Conservation (phyloP, 1,140 invertebrate species). For the Choristoneura fumiferana region DNA sequence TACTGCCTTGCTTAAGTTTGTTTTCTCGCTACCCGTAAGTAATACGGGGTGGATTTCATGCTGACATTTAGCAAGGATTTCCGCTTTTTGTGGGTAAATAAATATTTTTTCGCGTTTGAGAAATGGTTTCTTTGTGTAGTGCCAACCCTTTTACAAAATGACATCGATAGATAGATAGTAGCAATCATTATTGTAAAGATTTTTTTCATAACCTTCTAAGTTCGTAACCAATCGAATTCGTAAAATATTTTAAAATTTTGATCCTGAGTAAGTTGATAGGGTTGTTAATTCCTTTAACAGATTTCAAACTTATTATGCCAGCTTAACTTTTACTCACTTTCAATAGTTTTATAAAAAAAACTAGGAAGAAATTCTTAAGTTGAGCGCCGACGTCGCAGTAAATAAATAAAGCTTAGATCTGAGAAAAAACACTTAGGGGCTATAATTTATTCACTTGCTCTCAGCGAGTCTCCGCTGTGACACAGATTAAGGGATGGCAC, state of each 20-base stretch:
- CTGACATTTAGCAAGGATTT: neutral
- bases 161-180: too few relatives aligned
- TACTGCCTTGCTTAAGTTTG: neutral
- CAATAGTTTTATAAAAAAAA: too few relatives aligned
- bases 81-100: too few relatives aligned
- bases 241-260: too few relatives aligned
- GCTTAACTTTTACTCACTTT: too few relatives aligned
- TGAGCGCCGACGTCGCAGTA: neutral
- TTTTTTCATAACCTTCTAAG: too few relatives aligned
- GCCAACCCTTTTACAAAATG: neutral
- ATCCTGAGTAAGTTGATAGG: too few relatives aligned
- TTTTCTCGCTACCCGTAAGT: neutral
- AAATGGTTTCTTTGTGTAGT: neutral
- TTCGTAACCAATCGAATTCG: too few relatives aligned
- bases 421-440: constrained; percentile 12
- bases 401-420: neutral
- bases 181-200: too few relatives aligned
- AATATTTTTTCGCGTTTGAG: neutral
- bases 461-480: neutral
- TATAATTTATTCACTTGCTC: constrained; percentile 12
- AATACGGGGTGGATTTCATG: neutral
- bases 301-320: too few relatives aligned
- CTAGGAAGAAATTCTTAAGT: too few relatives aligned
- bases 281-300: too few relatives aligned
- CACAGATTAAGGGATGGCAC: neutral